Evolutionary conservation across 2,888 invertebrate species (phyloP).

Genomic region (Mythimna vitellina): DNA sequence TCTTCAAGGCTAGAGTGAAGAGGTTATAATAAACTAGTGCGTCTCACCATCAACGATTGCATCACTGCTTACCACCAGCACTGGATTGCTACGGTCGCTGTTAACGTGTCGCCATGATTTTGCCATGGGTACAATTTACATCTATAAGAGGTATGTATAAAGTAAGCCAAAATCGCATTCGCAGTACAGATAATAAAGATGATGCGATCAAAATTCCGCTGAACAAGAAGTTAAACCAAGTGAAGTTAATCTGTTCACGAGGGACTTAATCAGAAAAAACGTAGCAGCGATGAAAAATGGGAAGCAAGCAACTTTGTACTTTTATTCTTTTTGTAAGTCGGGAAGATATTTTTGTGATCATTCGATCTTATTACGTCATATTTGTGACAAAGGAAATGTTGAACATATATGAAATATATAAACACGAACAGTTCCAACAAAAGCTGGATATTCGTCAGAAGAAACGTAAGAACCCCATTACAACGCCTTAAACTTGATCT

Average conservation of each 20-base stretch:
- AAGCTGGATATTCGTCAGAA: too few species aligned
- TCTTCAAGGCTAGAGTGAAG: too few species aligned
- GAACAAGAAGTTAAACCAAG: slow-evolving; percentile 49
- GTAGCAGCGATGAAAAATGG: slow-evolving; percentile 52
- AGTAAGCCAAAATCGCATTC: slow-evolving; percentile 6
- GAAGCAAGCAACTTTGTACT: slow-evolving; percentile 42
- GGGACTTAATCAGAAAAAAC: slow-evolving; percentile 62
- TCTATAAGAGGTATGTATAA: neutral
- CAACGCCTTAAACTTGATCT: too few species aligned
- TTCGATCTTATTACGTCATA: slow-evolving; percentile 6
- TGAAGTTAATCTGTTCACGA: slow-evolving; percentile 46
- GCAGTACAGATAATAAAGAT: slow-evolving; percentile 40
- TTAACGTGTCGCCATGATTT: too few species aligned
- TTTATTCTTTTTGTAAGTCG: slow-evolving; percentile 28
- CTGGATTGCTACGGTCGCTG: too few species aligned
- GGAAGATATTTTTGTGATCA: slow-evolving; percentile 4
- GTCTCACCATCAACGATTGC: too few species aligned
- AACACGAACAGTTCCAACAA: too few species aligned
- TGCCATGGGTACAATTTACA: too few species aligned
- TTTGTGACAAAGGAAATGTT: slow-evolving; percentile 1
- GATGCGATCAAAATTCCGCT: slow-evolving; percentile 52
- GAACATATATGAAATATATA: too few species aligned
- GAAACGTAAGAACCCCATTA: too few species aligned
- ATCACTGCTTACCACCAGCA: too few species aligned
- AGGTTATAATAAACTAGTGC: too few species aligned